Evolutionary conservation across 2,888 invertebrate genomes (phyloP).

Genomic region (Selenia dentaria): DNA sequence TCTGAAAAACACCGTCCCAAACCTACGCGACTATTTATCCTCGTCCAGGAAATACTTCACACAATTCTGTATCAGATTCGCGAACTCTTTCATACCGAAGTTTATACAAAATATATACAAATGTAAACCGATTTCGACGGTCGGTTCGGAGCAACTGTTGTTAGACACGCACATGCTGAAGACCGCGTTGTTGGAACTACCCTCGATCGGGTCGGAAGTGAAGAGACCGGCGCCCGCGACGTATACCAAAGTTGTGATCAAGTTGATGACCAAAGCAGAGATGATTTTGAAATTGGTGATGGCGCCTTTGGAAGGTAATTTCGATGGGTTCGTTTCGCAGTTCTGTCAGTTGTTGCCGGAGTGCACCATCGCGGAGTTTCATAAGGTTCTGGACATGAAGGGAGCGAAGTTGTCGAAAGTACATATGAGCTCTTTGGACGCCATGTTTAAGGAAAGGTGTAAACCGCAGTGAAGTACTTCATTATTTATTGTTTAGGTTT

Average conservation of each 20-base stretch:
- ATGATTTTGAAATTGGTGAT: constrained; percentile 99
- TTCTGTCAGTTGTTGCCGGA: constrained; percentile 96
- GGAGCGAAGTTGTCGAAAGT: constrained; percentile 82
- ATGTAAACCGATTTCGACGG: constrained; percentile 93
- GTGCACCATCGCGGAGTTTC: constrained; percentile 94
- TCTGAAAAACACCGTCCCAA: constrained; percentile 93
- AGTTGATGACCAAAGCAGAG: constrained; percentile 98
- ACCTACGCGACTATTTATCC: constrained; percentile 94
- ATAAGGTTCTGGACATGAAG: constrained; percentile 98
- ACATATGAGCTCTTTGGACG: constrained; percentile 59
- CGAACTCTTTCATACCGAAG: constrained; percentile 97
- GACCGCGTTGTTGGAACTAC: constrained; percentile 96
- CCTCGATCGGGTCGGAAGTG: constrained; percentile 95
- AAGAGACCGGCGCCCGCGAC: constrained; percentile 95
- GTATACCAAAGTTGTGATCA: constrained; percentile 92
- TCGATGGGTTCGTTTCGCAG: constrained; percentile 93
- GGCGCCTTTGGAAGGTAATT: constrained; percentile 91
- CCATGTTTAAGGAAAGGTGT: constrained; percentile 54
- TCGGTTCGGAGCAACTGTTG: constrained; percentile 97
- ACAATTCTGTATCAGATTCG: constrained; percentile 98
- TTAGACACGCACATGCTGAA: constrained; percentile 97
- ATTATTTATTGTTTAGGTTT: background rate
- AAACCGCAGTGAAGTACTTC: constrained; percentile 4
- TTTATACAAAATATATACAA: constrained; percentile 96
- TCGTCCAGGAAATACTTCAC: constrained; percentile 98